These are phyloP conservation scores for Chloropsis hardwickii DNA, from an alignment of 2,113 vertebrate genomes.

Conservation along the genomic window DNA sequence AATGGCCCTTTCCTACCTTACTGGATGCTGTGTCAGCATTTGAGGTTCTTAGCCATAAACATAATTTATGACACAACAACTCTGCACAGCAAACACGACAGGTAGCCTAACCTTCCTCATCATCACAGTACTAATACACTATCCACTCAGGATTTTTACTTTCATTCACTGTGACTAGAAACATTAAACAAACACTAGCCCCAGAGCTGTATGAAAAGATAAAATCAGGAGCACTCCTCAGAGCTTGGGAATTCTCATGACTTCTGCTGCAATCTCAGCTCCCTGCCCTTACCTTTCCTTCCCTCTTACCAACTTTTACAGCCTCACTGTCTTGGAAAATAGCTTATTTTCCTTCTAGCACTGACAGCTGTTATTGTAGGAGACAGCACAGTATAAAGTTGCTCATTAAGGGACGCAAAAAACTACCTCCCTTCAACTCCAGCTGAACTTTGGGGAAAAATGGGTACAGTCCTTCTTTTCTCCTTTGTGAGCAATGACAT, in stretches of 20 bases:
- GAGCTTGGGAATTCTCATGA: not conserved
- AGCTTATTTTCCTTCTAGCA: not conserved
- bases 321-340: not conserved
- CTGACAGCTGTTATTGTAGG: not conserved
- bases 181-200: not conserved
- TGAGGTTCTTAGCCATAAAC: not conserved
- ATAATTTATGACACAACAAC: not conserved
- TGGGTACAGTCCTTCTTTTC: not conserved
- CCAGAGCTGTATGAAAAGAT: not conserved
- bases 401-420: not conserved
- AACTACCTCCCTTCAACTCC: not conserved
- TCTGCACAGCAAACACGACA: not conserved
- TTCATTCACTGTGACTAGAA: not conserved
- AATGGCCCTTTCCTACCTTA: not conserved
- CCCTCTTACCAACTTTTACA: not conserved
- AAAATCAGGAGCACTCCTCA: not conserved
- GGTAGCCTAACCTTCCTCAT: not conserved
- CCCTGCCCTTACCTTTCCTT: not conserved
- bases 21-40: not conserved
- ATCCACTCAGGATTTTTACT: not conserved
- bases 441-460: not conserved
- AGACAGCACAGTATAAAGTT: not conserved
- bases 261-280: not conserved
- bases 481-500: not conserved
- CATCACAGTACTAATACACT: not conserved